Base-by-base conservation (phyloP, 2,888 invertebrate species). In the Sminthurinus aureus region DNA sequence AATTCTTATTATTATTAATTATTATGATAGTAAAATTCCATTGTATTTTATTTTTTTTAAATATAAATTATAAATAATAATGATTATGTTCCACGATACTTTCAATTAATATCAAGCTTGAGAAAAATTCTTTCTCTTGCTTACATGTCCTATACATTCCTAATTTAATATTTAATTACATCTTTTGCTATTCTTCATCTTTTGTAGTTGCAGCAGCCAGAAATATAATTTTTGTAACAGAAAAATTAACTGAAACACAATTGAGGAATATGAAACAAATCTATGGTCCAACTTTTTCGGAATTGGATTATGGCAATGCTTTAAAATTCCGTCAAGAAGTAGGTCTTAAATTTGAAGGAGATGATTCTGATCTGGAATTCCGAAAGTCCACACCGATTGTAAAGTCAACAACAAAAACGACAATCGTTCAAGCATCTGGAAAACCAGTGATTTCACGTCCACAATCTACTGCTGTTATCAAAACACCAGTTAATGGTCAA, bases 211-310 rank as follows among this genome's bases (percentile, higher is more conserved):
- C 95, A 88, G 92, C 93, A 0, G 93, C 93, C 89, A 94, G 93
- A 89, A 93, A 95, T 88, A 94, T 97, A 86, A 95, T 95, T 13
- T 90, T 96, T 80, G 91, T 96, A 85, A 94, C 95, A 15, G 95
- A 95, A 6, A 22, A 12, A 12, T 71, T 18, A 6, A 20, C 22
- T 9, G 71, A 71, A 22, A 6, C 6, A 22, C 20, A 71, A 71
- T 22, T 22, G 24, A 9, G 3, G 8, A 24, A 12, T 71, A 12
- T 71, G 18, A 20, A 24, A 22, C 20, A 71, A 22, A 71, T 71
- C 12, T 22, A 71, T 71, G 71, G 71, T 3, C 3, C 6, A 8
- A 22, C 20, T 71, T 6, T 71, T 3, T 1, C 8, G 11, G 71
- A 71, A 15, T 24, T 71, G 20, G 71, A 71, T 20, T 22, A 71